Evolutionary conservation across 2,113 vertebrate species (phyloP).

Genomic region (Sprattus sprattus): DNA sequence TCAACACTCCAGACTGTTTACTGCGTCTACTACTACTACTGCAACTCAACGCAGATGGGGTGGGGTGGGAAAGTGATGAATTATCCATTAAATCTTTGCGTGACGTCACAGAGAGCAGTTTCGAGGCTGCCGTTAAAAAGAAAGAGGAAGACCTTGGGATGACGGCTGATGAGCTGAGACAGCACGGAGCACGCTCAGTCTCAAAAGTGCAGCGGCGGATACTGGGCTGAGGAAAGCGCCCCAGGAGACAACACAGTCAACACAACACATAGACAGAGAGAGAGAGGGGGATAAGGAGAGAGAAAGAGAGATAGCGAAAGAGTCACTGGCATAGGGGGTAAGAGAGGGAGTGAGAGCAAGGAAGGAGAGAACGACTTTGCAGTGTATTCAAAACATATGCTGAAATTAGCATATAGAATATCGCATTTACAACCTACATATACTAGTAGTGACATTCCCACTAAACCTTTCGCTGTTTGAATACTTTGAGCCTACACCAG

Average conservation of each 20-base stretch:
- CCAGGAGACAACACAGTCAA: not conserved
- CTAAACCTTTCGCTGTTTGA: not conserved
- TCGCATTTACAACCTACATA: not conserved
- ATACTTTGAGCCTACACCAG: not conserved
- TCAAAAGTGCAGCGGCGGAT: not conserved
- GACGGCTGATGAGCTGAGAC: constrained; percentile 2
- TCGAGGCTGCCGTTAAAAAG: not conserved
- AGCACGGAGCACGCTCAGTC: not conserved
- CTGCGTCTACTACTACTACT: not conserved
- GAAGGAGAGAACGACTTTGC: constrained; percentile 12
- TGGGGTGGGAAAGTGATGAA: not conserved
- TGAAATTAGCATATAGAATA: not conserved
- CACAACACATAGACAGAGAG: not conserved
- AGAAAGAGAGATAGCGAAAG: not conserved
- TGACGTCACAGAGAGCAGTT: not conserved
- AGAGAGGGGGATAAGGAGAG: not conserved
- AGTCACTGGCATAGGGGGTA: not conserved
- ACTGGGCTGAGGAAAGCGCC: not conserved
- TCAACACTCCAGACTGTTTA: not conserved
- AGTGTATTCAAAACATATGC: not conserved
- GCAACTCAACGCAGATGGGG: not conserved
- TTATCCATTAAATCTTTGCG: not conserved
- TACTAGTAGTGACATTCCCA: not conserved
- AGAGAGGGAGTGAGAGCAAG: constrained; percentile 3
- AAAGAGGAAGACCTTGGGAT: not conserved